Evolutionary conservation across 2,113 vertebrate genomes (phyloP).

Genomic region (Leuciscus idus): DNA sequence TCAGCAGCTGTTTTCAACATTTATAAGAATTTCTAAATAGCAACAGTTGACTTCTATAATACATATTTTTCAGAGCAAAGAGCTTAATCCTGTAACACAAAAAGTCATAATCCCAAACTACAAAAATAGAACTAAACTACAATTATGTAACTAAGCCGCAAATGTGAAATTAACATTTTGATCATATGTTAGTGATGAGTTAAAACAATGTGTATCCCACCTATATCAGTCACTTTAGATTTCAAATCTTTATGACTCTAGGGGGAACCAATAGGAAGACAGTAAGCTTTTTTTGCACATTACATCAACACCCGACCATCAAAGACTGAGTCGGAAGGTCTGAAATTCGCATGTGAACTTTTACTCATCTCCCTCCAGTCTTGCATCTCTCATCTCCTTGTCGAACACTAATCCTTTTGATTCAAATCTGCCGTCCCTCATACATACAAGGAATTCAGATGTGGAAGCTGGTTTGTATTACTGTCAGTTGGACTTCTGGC

Average conservation of each 20-base stretch:
- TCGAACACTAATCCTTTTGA: slow-evolving; percentile 55
- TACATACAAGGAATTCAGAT: slow-evolving; percentile 56
- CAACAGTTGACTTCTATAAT: background rate
- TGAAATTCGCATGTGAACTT: slow-evolving; percentile 18
- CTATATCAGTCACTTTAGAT: background rate
- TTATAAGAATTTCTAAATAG: background rate
- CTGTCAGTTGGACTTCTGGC: slow-evolving; percentile 66
- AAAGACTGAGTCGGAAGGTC: slow-evolving; percentile 6
- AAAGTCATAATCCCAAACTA: background rate
- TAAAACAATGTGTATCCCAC: slow-evolving; percentile 30
- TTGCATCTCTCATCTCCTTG: slow-evolving; percentile 63
- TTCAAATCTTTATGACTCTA: background rate
- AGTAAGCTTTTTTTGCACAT: slow-evolving; percentile 14
- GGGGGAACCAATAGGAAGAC: background rate
- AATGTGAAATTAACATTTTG: background rate
- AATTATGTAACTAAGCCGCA: background rate
- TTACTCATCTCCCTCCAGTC: slow-evolving; percentile 36
- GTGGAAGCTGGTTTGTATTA: slow-evolving; percentile 51
- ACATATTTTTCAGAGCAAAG: background rate
- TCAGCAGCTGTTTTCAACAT: background rate
- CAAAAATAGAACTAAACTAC: background rate
- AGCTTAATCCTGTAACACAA: background rate
- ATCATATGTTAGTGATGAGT: background rate
- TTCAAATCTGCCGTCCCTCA: slow-evolving; percentile 57
- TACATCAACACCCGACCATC: slow-evolving; percentile 15